Conservation (phyloP, 37 sponge, comb jelly and placozoan species). For the Beroe forskalii region DNA sequence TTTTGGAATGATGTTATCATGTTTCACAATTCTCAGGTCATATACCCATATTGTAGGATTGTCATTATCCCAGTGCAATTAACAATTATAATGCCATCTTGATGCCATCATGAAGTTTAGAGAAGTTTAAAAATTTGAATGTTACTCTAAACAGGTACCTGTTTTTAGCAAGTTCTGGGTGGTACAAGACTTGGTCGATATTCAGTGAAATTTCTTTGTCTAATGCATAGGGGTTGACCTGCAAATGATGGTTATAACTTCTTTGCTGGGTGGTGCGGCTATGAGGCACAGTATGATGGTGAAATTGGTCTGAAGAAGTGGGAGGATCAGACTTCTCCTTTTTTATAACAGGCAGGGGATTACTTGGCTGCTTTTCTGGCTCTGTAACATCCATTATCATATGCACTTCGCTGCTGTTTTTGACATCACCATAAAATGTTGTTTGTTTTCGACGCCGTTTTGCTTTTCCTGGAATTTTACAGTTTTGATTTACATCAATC, state of each 20-base stretch:
- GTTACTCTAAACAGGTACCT: no score
- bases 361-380: not conserved
- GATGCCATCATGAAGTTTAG: no score
- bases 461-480: not conserved
- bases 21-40: no score
- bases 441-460: conserved; percentile 16
- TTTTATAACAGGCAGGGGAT: not conserved
- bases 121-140: no score
- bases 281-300: not conserved
- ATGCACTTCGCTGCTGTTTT: not conserved
- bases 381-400: not conserved
- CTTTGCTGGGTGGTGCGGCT: not conserved
- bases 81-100: no score
- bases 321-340: not conserved
- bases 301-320: no score
- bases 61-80: no score
- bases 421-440: conserved; percentile 16
- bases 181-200: not conserved
- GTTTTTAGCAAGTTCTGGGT: conserved; percentile 13
- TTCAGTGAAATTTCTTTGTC: not conserved
- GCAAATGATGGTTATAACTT: no score
- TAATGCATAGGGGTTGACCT: not conserved
- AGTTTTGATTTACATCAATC: not conserved
- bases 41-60: no score
- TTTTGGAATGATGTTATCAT: no score